A percentile compares a stretch with the other conserved stretches of the same genome.
phyloP scores from a whole-genome alignment of 2,797 vertebrate genomes.

The Prunella strophiata region DNA sequence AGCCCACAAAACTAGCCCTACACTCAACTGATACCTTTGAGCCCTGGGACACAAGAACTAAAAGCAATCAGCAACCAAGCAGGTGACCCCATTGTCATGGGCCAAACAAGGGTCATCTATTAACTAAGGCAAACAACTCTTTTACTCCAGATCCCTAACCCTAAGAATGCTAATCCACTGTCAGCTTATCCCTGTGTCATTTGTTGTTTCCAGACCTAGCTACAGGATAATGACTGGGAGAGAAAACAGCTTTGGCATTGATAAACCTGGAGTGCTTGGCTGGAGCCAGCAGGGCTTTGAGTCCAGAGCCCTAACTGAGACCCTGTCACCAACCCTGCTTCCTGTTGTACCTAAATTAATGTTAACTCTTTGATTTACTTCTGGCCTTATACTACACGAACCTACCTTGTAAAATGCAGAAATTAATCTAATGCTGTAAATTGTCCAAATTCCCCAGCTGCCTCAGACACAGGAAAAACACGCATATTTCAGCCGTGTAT shows the following conservation, averaged over 20 bases:
- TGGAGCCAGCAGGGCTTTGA: not conserved
- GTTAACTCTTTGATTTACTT: not conserved
- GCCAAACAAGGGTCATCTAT: not conserved
- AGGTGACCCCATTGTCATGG: not conserved
- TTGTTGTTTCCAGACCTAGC: not conserved
- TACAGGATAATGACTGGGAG: not conserved
- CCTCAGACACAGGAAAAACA: not conserved
- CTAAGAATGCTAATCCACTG: not conserved
- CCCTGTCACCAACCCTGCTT: not conserved
- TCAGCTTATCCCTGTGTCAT: not conserved
- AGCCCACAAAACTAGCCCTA: not conserved
- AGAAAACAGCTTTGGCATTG: not conserved
- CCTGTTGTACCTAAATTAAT: not conserved
- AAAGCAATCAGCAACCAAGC: not conserved
- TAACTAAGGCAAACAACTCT: not conserved
- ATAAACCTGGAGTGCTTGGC: not conserved
- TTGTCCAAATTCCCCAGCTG: not conserved
- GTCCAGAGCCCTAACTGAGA: not conserved
- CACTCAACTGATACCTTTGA: not conserved
- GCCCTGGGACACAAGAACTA: not conserved
- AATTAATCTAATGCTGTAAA: not conserved
- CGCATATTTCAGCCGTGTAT: fast-evolving
- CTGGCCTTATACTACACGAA: not conserved
- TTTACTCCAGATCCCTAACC: not conserved
- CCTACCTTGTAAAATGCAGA: not conserved